Base-by-base conservation (phyloP, 2,888 invertebrate genomes). In the Torymus texanus region DNA sequence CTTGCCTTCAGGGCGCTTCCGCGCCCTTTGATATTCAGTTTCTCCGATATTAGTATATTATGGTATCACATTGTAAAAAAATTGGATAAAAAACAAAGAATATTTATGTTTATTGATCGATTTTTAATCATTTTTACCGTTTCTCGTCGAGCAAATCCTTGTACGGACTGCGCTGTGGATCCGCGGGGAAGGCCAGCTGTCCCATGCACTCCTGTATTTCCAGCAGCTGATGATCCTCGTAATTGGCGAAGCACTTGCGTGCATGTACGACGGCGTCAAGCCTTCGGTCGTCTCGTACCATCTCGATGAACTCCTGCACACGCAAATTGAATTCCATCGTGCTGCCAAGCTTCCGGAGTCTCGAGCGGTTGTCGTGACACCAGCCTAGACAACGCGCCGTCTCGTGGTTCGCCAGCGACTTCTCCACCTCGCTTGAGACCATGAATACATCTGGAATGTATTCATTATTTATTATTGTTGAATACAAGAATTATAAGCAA, bases 341-440 rank as follows among this genome's bases (percentile, higher is more conserved):
- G 73, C 98, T 98, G 90, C 97, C 96, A 83, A 98, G 93, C 91
- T 98, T 98, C 76, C 98, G 92, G 82, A 98, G 92, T 89, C 98
- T 98, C 55, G 97, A 97, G 90, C 97, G 95, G 92, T 98, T 98
- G 89, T 98, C 98, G 87, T 97, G 95, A 91, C 98, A 98, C 98
- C 98, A 98, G 81, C 95, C 93, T 79, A 98, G 93, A 89, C 98
- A 98, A 88, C 97, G 96, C 2, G 93, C 92, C 0, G 98, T 98
- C 91, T 98, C 97, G 76, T 94, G 95, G 80, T 93, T 93, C 2
- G 93, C 91, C 77, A 99, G 91, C 82, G 97, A 97, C 81, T 95
- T 94, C 89, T 98, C 98, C 10, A 98, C 96, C 87, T 95, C 95
- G 14, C 95, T 93, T 0, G 96, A 96, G 8, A 95, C 95, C 87